A percentile compares a stretch with the other conserved stretches of the same genome.
Conservation (phyloP, 2,888 invertebrate genomes). For the Hybos culiciformis region DNA sequence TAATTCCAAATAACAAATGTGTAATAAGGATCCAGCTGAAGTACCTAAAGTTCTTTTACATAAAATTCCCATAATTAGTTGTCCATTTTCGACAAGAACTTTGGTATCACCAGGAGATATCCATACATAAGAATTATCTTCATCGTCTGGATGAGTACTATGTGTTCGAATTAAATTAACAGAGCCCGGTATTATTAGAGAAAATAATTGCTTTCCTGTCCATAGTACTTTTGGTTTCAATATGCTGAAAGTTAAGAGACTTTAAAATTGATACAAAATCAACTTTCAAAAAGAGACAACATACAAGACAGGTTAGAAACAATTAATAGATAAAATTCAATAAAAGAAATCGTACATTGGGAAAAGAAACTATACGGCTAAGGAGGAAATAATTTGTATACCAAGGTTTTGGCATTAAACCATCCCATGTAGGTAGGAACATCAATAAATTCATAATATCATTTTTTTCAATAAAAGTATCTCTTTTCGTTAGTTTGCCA, state of each 20-base stretch:
- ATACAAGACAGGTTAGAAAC: no score
- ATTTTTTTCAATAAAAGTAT: constrained; percentile 88
- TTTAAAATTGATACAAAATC: no score
- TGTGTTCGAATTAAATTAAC: constrained; percentile 93
- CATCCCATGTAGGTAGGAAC: constrained; percentile 96
- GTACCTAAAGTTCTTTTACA: constrained; percentile 94
- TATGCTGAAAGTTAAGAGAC: no score
- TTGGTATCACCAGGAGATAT: constrained; percentile 93
- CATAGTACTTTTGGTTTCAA: constrained; percentile 84
- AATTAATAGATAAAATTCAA: no score
- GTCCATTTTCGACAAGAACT: constrained; percentile 90
- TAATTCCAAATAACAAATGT: constrained; percentile 89
- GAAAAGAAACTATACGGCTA: no score
- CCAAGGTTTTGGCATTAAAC: constrained; percentile 74
- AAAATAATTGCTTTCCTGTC: constrained; percentile 93
- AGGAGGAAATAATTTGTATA: no score
- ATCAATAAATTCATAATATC: constrained; percentile 96
- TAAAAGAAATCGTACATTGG: no score
- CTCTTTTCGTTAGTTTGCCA: constrained; percentile 93
- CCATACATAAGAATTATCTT: constrained; percentile 69
- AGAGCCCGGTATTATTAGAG: constrained; percentile 80
- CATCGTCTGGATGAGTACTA: constrained; percentile 95
- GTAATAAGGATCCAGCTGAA: constrained; percentile 83
- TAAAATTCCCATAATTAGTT: constrained; percentile 87
- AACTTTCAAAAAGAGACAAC: no score